Evolutionary conservation across 2,797 vertebrate genomes (phyloP).

Genomic region (Sphenopsis melanotis): DNA sequence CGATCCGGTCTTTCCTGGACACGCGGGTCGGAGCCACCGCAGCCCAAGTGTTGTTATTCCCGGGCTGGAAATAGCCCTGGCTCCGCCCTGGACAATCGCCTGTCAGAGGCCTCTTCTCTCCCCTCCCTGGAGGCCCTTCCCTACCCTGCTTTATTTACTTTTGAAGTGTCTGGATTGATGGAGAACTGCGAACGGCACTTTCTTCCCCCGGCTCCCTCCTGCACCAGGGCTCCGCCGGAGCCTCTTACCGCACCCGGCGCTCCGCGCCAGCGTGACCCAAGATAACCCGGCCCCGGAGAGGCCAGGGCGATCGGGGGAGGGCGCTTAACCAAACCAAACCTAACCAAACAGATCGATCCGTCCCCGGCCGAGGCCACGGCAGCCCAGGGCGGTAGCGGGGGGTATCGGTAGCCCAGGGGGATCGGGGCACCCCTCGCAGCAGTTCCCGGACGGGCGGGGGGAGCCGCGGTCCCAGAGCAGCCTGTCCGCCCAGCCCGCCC

Average conservation of each 20-base stretch:
- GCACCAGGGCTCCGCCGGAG: background rate
- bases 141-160: slow-evolving; percentile 51
- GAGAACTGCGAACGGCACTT: slow-evolving; percentile 2
- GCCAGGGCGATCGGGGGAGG: background rate
- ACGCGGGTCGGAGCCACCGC: slow-evolving; percentile 38
- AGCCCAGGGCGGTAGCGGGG: background rate
- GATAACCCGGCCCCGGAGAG: slow-evolving; percentile 46
- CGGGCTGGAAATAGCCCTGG: slow-evolving; percentile 34
- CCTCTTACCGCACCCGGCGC: slow-evolving; percentile 10
- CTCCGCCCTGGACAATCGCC: slow-evolving; percentile 37
- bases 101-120: slow-evolving; percentile 46
- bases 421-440: background rate
- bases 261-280: slow-evolving; percentile 22
- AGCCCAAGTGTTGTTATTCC: slow-evolving; percentile 21
- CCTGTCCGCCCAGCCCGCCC: background rate
- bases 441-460: no score
- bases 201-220: background rate
- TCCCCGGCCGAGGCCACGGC: background rate
- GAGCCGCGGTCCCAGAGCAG: background rate
- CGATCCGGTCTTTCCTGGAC: slow-evolving; percentile 58
- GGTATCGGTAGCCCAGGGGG: no score
- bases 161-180: slow-evolving; percentile 34
- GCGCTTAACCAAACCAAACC: background rate
- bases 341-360: background rate
- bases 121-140: slow-evolving; percentile 20